A percentile compares a stretch with the other conserved stretches of the same genome.
These are phyloP conservation scores for Eretmocerus hayati DNA, from an alignment of 2,888 invertebrate genomes.

Conservation along the genomic window DNA sequence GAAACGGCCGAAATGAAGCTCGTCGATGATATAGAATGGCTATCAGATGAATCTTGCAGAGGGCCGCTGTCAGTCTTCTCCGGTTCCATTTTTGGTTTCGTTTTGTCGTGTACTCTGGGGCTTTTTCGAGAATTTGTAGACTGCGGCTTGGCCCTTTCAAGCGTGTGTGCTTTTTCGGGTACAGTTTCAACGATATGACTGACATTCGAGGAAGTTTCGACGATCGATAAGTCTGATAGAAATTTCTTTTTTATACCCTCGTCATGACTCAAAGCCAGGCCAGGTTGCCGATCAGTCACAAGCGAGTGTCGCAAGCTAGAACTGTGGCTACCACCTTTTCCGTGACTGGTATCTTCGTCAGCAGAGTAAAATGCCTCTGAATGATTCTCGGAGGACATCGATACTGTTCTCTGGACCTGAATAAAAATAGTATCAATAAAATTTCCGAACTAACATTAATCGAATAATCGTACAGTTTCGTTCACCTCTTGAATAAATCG, in stretches of 20 bases:
- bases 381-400: slow-evolving; percentile 83
- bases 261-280: slow-evolving; percentile 44
- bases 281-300: slow-evolving; percentile 50
- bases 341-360: slow-evolving; percentile 72
- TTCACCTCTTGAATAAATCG: slow-evolving; percentile 52
- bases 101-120: slow-evolving; percentile 30
- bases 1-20: slow-evolving; percentile 87
- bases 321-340: slow-evolving; percentile 55
- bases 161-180: slow-evolving; percentile 41
- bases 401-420: slow-evolving; percentile 71
- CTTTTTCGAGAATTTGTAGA: slow-evolving; percentile 29
- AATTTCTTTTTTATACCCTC: slow-evolving; percentile 51
- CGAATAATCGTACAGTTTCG: neutral
- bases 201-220: slow-evolving; percentile 39
- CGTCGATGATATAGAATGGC: slow-evolving; percentile 73
- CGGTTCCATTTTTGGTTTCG: slow-evolving; percentile 26
- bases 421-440: slow-evolving; percentile 7
- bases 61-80: slow-evolving; percentile 35
- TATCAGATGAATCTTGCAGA: slow-evolving; percentile 60
- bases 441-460: neutral
- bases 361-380: slow-evolving; percentile 91
- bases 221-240: slow-evolving; percentile 55
- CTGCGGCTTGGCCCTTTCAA: slow-evolving; percentile 38
- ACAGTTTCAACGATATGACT: slow-evolving; percentile 23
- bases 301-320: slow-evolving; percentile 64